These are phyloP conservation scores for Lithobates pipiens DNA, from an alignment of 2,797 vertebrate species.

Conservation along the genomic window DNA sequence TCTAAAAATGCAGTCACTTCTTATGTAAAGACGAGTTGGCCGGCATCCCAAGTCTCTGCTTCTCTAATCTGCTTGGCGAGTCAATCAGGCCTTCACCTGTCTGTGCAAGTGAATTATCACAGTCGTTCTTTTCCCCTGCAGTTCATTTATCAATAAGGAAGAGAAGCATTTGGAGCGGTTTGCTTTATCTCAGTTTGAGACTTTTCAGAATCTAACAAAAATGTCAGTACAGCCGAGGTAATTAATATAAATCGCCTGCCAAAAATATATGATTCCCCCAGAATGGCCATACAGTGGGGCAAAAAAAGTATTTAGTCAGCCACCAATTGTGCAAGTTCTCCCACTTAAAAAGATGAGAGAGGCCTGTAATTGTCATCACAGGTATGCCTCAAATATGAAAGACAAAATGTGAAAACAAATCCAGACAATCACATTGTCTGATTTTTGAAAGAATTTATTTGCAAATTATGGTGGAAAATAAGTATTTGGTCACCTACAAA, in stretches of 20 bases:
- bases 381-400: too few relatives aligned
- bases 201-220: constrained; percentile 21
- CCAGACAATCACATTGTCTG: too few relatives aligned
- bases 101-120: constrained; percentile 28
- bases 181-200: constrained; percentile 41
- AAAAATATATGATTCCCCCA: not conserved
- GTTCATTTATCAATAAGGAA: constrained; percentile 41
- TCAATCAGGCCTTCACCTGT: constrained; percentile 17
- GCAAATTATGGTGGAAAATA: too few relatives aligned
- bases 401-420: too few relatives aligned
- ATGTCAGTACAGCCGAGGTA: constrained; percentile 5
- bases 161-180: constrained; percentile 21
- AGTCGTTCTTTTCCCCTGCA: constrained; percentile 9
- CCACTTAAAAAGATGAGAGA: too few relatives aligned
- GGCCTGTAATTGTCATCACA: too few relatives aligned
- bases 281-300: too few relatives aligned
- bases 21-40: constrained; percentile 16
- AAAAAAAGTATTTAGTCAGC: too few relatives aligned
- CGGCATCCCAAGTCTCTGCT: not conserved
- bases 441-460: too few relatives aligned
- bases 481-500: too few relatives aligned
- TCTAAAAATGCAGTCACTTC: not conserved
- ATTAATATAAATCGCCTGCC: constrained; percentile 14
- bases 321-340: too few relatives aligned
- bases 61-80: constrained; percentile 33